Base-by-base conservation (phyloP, 2,888 invertebrate genomes). In the Mycalesis mineus region DNA sequence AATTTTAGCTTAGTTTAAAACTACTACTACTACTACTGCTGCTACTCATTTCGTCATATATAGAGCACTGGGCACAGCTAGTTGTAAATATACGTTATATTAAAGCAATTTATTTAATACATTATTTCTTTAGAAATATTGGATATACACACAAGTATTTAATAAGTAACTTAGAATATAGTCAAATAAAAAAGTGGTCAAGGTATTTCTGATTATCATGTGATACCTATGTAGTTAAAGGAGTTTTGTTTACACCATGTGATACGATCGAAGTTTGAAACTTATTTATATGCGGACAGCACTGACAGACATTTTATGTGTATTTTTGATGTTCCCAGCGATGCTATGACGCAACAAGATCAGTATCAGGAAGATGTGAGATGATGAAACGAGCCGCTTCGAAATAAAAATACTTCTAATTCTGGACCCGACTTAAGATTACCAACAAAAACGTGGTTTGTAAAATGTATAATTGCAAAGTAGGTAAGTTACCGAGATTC, bases 361-460 rank as follows among this genome's bases (percentile, higher is more conserved):
- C 51, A 42, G 58, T 48, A 53, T 59, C 59, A 31, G 7, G 47
- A 44, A 51, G 36, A 28, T 50, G 28, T 49, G 28, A 54, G 51
- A 47, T 49, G 31, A 58, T 41, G 57, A 58, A 57, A 57, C 8
- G 57, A 28, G 37, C 40, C 53, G 33, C 53, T 37, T 42, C 8
- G 29, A 7, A 15, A 55, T 22, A 33, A 41, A 33, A 36, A 47
- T 13, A 48, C 7, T 28, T 37, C 9, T 29, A 29, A 13, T 11
- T 11, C 36, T 11, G 11, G 36, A 36, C 1, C 4, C 36, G 11
- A 11, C 36, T 11, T 11, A 22, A 22, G 22, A 22, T 22, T 4
- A 22, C 22, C 22, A 22, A 22, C 5, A 14, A 13, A 13, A 7
- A 7, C 14, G 3, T 40, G n/a, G 3, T 11, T 5, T 6, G 13